Evolutionary conservation across 2,888 invertebrate species (phyloP), one percentile per base, ranked within the genome.

Genomic region (Drosophila picticornis): DNA sequence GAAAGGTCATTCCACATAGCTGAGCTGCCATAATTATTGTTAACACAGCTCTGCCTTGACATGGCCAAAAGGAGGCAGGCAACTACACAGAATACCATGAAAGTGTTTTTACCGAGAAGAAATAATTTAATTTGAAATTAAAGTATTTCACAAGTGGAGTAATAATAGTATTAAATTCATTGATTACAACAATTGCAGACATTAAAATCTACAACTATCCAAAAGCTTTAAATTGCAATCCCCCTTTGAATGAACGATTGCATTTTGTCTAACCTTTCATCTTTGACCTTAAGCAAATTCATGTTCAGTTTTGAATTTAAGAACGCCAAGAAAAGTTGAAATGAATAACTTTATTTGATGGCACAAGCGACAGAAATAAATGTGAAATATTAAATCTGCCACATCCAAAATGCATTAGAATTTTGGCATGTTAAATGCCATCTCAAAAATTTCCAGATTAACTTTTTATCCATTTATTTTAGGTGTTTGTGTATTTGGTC

Each of bases 1-100:
- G 27, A 56, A 56, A 56, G 56, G 38, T 56, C 56, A 56, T 29
- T 25, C 16, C 46, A 46, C 16, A 46, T 46, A 16, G 22, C 25
- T 16, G 46, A 25, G 22, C 25, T 25, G 9, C 22, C 5, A n/a
- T 56, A 9, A 38, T 55, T 36, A n/a, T 27, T 56, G 27, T 56
- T 38, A 40, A n/a, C 56, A 29, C 34, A 36, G 11, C 36, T 13
- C 10, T 11, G 34, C 11, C 2, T 55, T 11, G 25, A 36, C 19
- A 36, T n/a, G 27, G 55, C n/a, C 11, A 36, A 55, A 19, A 55
- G 36, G 6, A 27, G 46, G 25, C 16, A 9, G 25, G 2, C 4
- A 16, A 9, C 46, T 4, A 16, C 2, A 22, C 46, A 16, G 13
- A 43, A 43, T 22, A 13, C 7, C 13, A 46, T 4, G 22, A 13